Evolutionary conservation across 2,797 vertebrate genomes (phyloP).

Genomic region (Poecilia picta): DNA sequence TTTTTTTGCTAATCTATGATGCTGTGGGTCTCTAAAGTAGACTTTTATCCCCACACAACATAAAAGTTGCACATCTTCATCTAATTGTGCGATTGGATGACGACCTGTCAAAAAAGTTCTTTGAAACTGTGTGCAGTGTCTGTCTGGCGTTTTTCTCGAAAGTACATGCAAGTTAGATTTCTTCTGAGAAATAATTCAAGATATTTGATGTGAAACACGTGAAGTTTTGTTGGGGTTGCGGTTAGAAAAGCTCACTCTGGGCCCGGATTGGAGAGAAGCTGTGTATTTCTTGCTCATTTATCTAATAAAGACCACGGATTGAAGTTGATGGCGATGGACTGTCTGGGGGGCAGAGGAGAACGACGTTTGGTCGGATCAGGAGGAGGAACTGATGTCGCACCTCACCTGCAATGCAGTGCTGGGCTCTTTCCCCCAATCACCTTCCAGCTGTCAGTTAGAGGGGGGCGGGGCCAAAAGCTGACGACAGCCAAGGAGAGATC

Average conservation of each 20-base stretch:
- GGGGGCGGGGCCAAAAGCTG: slow-evolving; percentile 71
- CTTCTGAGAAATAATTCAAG: neutral
- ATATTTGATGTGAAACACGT: neutral
- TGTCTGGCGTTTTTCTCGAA: neutral
- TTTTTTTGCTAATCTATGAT: neutral
- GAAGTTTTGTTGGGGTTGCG: no score
- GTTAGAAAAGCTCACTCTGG: neutral
- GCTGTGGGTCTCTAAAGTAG: neutral
- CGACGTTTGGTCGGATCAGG: slow-evolving; percentile 60
- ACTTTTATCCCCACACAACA: neutral
- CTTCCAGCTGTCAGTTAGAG: slow-evolving; percentile 46
- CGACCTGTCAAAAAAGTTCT: neutral
- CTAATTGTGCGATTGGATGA: no score
- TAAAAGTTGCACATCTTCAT: neutral
- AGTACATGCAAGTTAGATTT: neutral
- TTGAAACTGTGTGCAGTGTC: neutral
- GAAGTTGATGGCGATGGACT: slow-evolving; percentile 10
- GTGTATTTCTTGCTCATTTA: slow-evolving; percentile 15
- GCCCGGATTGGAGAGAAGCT: neutral
- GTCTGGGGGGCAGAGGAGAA: slow-evolving; percentile 18
- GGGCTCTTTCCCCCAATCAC: slow-evolving; percentile 82
- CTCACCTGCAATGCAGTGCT: slow-evolving; percentile 95
- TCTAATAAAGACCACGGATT: slow-evolving; percentile 12
- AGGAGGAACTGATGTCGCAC: slow-evolving; percentile 56
- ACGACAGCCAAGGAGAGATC: slow-evolving; percentile 79